Evolutionary conservation across 1,140 invertebrate genomes (phyloP), one percentile per base, ranked within the genome.

Genomic region (Condylostylus longicornis): DNA sequence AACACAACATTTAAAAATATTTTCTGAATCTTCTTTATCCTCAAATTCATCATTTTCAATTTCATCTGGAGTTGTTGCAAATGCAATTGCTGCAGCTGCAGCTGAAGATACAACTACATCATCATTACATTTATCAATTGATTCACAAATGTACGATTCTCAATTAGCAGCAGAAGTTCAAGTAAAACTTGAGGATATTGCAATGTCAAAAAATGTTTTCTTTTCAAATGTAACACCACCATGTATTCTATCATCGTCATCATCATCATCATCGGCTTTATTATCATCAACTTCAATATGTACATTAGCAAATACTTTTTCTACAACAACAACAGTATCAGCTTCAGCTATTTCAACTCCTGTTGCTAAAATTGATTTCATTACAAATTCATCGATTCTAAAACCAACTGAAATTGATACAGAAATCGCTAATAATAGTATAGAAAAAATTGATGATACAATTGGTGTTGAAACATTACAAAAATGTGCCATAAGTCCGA

Each of bases 401-500:
- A 8, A 12, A 20, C 33, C 33, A 2, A 47, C 46, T 1, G 40
- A 48, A 9, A 48, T 58, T 32, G 53, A 58, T 30, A 58, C 40
- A 6, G 39, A 41, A 5, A 18, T 55, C 30, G 54, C 50, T 9
- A 50, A 54, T 3, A 27, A 27, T 27, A 29, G 33, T 12, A 35
- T 35, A 8, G n/a, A 25, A 25, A 10, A 35, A 13, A 25, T n/a
- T n/a, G n/a, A n/a, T 22, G 23, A 29, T 15, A 5, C 23, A 5
- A 35, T 20, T 1, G 41, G 29, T 10, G 52, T 46, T 38, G 47
- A 50, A 15, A 21, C 29, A 5, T 33, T 55, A 30, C 52, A 53
- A 25, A 60, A 61, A 42, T 49, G 52, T 45, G 41, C 67, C 56
- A 70, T 69, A 36, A 71, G 68, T 42, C 79, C 79, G 7, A 82